phyloP scores from a whole-genome alignment of 2,888 invertebrate species.

The Lycia hirtaria region DNA sequence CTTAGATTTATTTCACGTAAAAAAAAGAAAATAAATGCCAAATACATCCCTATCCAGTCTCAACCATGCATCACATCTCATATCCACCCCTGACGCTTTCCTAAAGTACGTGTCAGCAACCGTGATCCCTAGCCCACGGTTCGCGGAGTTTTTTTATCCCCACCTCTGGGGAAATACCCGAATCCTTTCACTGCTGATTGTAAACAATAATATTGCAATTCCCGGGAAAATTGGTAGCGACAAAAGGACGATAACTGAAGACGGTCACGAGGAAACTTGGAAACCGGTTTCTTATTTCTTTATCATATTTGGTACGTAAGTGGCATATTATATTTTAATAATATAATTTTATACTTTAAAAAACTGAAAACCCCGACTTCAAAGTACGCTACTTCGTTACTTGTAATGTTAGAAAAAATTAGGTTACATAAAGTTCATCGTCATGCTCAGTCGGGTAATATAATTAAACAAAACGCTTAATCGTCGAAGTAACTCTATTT shows the following conservation, averaged over 20 bases:
- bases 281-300: neutral
- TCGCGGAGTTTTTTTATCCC: constrained; percentile 18
- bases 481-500: too few relatives aligned
- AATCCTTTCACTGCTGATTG: constrained; percentile 37
- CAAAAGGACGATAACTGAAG: constrained; percentile 12
- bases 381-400: too few relatives aligned
- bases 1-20: too few relatives aligned
- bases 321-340: too few relatives aligned
- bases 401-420: too few relatives aligned
- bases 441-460: too few relatives aligned
- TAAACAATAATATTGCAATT: constrained; percentile 39
- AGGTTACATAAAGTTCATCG: too few relatives aligned
- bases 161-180: constrained; percentile 35
- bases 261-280: neutral
- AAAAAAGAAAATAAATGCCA: too few relatives aligned
- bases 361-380: too few relatives aligned
- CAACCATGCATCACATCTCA: neutral
- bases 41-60: neutral
- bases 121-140: constrained; percentile 7
- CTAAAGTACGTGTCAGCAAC: constrained; percentile 7
- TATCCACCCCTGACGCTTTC: neutral
- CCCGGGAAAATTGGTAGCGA: constrained; percentile 28
- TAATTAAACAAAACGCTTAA: too few relatives aligned
- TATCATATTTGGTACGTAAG: too few relatives aligned
- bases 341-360: too few relatives aligned